Percentiles rank a stretch among this genome's conserved stretches.
phyloP scores from a whole-genome alignment of 2,888 invertebrate genomes.

The Argyra leucocephala region DNA sequence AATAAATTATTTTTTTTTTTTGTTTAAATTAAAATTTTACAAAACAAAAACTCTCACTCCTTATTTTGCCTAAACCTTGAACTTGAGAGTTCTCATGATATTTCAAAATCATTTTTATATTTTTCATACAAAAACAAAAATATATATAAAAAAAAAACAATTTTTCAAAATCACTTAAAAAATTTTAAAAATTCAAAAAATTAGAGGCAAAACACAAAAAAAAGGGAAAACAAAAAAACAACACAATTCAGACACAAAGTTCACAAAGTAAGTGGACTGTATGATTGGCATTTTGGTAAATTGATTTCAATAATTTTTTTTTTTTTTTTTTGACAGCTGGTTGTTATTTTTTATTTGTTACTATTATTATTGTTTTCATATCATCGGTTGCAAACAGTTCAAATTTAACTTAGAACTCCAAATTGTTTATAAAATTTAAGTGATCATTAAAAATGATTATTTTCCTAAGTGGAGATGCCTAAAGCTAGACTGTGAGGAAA shows the following conservation, averaged over 20 bases:
- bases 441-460: too few species aligned
- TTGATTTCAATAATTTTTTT: slow-evolving; percentile 2
- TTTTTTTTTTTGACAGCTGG: neutral
- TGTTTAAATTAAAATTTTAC: too few species aligned
- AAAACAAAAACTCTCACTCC: neutral
- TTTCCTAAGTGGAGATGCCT: too few species aligned
- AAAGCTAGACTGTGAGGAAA: too few species aligned
- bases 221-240: neutral
- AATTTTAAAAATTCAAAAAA: neutral
- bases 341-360: too few species aligned
- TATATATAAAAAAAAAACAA: neutral
- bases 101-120: neutral
- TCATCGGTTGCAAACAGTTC: too few species aligned
- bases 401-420: too few species aligned
- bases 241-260: slow-evolving; percentile 1
- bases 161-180: neutral
- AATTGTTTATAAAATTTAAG: too few species aligned
- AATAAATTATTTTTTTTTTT: too few species aligned
- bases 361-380: too few species aligned
- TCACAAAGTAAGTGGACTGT: slow-evolving; percentile 6
- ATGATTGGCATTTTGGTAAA: slow-evolving; percentile 6
- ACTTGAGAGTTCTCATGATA: neutral
- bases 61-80: neutral
- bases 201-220: neutral
- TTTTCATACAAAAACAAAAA: too few species aligned